Percentiles rank a stretch among this genome's conserved stretches.
phyloP scores from a whole-genome alignment of 2,888 invertebrate genomes.

The Oscheius sp. region DNA sequence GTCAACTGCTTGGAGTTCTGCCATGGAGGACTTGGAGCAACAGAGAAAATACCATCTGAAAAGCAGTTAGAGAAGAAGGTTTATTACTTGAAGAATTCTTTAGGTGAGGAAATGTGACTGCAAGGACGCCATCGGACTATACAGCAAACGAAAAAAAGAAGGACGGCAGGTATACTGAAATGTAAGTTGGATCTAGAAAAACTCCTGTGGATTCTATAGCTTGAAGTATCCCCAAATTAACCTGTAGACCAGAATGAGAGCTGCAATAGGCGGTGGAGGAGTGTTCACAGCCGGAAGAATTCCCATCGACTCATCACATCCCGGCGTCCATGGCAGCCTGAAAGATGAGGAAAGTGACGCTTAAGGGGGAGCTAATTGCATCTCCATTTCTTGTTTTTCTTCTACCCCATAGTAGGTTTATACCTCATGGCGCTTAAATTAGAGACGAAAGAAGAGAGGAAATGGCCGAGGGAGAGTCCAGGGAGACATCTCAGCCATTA shows the following conservation, averaged over 20 bases:
- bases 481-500: conserved; percentile 29
- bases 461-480: neutral
- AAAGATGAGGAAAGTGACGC: neutral
- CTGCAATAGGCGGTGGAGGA: conserved; percentile 15
- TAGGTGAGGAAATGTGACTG: conserved; percentile 34
- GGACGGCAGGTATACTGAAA: conserved; percentile 43
- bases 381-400: neutral
- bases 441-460: neutral
- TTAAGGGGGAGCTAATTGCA: conserved; percentile 11
- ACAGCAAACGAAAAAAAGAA: conserved; percentile 40
- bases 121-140: conserved; percentile 47
- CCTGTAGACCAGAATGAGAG: conserved; percentile 19
- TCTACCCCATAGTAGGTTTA: conserved; percentile 8
- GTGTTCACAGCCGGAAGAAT: neutral
- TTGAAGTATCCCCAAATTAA: neutral
- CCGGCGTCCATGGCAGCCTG: conserved; percentile 22
- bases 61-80: neutral
- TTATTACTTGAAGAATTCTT: conserved; percentile 17
- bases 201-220: too few relatives aligned
- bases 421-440: neutral
- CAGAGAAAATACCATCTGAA: conserved; percentile 33
- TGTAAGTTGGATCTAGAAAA: neutral
- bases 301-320: conserved; percentile 25
- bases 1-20: conserved; percentile 40
- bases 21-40: conserved; percentile 15